Conservation (phyloP, 2,113 vertebrate genomes). For the Cnemophilus loriae region DNA sequence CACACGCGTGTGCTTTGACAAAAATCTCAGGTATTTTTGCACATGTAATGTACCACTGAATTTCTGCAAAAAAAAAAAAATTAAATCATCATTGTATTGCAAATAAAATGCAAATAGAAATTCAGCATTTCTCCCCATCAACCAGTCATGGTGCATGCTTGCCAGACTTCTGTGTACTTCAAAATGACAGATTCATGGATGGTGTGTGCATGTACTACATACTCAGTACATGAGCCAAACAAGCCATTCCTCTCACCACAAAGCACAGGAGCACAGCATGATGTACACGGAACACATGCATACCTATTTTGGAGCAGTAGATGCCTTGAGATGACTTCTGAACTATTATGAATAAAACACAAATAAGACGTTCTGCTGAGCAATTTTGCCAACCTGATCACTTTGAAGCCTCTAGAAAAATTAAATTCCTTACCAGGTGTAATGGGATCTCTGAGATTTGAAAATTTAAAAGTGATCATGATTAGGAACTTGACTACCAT, state of each 20-base stretch:
- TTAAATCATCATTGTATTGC: not conserved
- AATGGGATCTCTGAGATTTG: not conserved
- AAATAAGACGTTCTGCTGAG: conserved; percentile 16
- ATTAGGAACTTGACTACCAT: not conserved
- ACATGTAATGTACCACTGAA: conserved; percentile 4
- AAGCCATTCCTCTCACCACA: conserved; percentile 27
- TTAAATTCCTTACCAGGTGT: not conserved
- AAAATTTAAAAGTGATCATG: not conserved
- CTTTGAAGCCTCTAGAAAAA: not conserved
- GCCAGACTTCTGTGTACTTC: not conserved
- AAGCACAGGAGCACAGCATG: not conserved
- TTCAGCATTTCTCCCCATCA: not conserved
- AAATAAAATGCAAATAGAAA: conserved; percentile 39
- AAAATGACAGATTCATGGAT: not conserved
- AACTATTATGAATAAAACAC: conserved; percentile 29
- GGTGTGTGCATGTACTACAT: not conserved
- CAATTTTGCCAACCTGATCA: not conserved
- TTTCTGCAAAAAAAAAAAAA: not conserved
- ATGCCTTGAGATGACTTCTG: conserved; percentile 34
- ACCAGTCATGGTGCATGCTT: not conserved
- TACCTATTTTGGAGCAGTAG: conserved; percentile 11
- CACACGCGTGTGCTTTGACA: not conserved
- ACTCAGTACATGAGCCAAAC: not conserved
- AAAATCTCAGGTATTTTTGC: conserved; percentile 37
- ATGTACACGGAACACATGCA: conserved; percentile 25